Conservation (phyloP, 2,888 invertebrate species). For the Brachypalpus laphriformis region DNA sequence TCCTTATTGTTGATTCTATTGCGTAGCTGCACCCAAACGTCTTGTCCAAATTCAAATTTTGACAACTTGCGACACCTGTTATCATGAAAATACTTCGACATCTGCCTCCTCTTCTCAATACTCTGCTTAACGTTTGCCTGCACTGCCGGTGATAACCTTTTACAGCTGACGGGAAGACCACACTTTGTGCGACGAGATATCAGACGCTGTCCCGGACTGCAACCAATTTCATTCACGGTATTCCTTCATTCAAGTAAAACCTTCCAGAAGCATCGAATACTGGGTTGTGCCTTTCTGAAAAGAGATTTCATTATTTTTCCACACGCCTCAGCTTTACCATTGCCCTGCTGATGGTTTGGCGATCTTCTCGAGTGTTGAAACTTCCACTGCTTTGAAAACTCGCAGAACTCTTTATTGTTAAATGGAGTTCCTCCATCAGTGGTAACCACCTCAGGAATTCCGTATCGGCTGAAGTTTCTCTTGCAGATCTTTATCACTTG, state of each 20-base stretch:
- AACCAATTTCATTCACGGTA: slow-evolving; percentile 7
- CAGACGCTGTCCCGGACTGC: too few species aligned
- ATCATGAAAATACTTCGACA: slow-evolving; percentile 17
- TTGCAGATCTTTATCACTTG: slow-evolving; percentile 29
- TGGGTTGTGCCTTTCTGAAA: neutral
- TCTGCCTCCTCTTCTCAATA: slow-evolving; percentile 24
- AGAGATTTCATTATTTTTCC: slow-evolving; percentile 13
- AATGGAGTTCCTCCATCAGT: slow-evolving; percentile 21
- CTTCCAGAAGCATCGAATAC: slow-evolving; percentile 23
- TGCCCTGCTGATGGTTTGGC: slow-evolving; percentile 26
- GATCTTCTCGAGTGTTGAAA: slow-evolving; percentile 3
- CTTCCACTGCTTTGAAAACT: slow-evolving; percentile 3
- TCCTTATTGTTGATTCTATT: neutral
- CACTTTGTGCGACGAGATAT: slow-evolving; percentile 10
- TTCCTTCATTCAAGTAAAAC: slow-evolving; percentile 15
- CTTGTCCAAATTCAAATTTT: slow-evolving; percentile 20
- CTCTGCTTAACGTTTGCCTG: slow-evolving; percentile 7
- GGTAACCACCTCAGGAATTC: slow-evolving; percentile 32
- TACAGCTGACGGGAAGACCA: neutral
- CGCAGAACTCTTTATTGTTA: neutral
- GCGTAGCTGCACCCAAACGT: slow-evolving; percentile 10
- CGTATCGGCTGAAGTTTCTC: slow-evolving; percentile 51
- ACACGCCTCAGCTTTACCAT: slow-evolving; percentile 10
- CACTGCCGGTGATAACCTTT: neutral
- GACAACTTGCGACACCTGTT: slow-evolving; percentile 16